A percentile compares a stretch with the other conserved stretches of the same genome.
phyloP scores from a whole-genome alignment of 2,888 invertebrate genomes.

The Clusia tigrina region DNA sequence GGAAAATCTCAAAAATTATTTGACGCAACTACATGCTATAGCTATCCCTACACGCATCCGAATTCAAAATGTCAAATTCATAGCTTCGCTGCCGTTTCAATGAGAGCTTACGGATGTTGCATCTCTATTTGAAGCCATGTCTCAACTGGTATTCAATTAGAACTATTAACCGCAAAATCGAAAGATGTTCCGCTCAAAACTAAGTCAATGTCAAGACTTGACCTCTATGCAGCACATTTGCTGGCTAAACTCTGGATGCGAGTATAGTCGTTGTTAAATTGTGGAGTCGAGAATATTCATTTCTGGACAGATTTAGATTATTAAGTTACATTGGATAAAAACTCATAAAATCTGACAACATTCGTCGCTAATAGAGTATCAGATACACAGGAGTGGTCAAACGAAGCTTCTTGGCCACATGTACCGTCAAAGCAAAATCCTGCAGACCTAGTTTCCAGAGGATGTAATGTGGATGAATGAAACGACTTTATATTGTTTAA shows the following conservation, averaged over 20 bases:
- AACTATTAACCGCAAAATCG: not conserved
- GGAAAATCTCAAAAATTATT: not conserved
- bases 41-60: too few species aligned
- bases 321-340: not conserved
- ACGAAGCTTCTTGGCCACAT: not conserved
- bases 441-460: too few species aligned
- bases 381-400: not conserved
- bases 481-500: constrained; percentile 25
- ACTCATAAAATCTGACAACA: not conserved
- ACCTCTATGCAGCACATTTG: not conserved
- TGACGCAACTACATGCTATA: not conserved
- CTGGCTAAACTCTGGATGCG: not conserved
- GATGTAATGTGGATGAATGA: too few species aligned
- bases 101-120: constrained; percentile 1
- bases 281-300: not conserved
- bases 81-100: too few species aligned
- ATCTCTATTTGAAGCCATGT: not conserved
- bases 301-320: not conserved
- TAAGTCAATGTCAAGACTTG: not conserved
- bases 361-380: not conserved
- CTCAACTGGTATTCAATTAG: not conserved
- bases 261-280: not conserved
- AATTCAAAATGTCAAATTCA: too few species aligned
- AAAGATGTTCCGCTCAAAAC: not conserved
- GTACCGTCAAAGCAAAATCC: too few species aligned